phyloP scores from a whole-genome alignment of 2,797 vertebrate genomes.

The Pseudopleuronectes americanus region DNA sequence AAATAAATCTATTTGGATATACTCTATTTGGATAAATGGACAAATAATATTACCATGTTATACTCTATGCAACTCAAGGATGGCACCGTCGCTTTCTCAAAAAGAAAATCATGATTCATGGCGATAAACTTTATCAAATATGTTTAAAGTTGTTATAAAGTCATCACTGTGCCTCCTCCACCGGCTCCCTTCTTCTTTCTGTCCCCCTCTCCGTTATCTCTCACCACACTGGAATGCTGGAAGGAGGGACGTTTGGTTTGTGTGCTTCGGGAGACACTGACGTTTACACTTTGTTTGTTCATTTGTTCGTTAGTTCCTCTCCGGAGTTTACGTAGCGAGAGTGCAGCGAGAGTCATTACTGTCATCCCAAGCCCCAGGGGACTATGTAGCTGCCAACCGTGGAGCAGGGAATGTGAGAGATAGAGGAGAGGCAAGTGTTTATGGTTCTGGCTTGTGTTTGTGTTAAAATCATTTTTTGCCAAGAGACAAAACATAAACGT shows the following conservation, averaged over 20 bases:
- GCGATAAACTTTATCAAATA: constrained; percentile 70
- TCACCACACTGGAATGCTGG: constrained; percentile 52
- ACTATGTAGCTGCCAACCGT: constrained; percentile 67
- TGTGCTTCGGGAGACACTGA: constrained; percentile 63
- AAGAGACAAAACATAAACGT: constrained; percentile 80
- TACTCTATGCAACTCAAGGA: constrained; percentile 72
- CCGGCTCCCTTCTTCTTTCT: constrained; percentile 15
- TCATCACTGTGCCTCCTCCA: constrained; percentile 39
- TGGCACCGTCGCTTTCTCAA: constrained; percentile 80
- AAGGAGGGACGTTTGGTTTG: constrained; percentile 57
- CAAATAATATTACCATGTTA: constrained; percentile 76
- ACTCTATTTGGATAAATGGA: constrained; percentile 79
- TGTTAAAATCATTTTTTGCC: constrained; percentile 76
- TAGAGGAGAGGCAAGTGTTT: constrained; percentile 57
- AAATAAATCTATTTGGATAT: constrained; percentile 81
- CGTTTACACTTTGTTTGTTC: constrained; percentile 40
- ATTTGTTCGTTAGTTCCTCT: constrained; percentile 63
- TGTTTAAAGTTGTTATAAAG: constrained; percentile 68
- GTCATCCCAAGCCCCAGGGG: constrained; percentile 31
- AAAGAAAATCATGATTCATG: constrained; percentile 41
- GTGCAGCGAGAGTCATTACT: constrained; percentile 53
- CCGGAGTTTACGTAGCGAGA: constrained; percentile 60
- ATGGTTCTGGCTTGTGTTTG: constrained; percentile 76
- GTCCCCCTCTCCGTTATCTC: constrained; percentile 36
- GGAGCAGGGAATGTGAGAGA: constrained; percentile 50